Evolutionary conservation across 2,113 vertebrate genomes (phyloP).

Genomic region (Vulpes lagopus): DNA sequence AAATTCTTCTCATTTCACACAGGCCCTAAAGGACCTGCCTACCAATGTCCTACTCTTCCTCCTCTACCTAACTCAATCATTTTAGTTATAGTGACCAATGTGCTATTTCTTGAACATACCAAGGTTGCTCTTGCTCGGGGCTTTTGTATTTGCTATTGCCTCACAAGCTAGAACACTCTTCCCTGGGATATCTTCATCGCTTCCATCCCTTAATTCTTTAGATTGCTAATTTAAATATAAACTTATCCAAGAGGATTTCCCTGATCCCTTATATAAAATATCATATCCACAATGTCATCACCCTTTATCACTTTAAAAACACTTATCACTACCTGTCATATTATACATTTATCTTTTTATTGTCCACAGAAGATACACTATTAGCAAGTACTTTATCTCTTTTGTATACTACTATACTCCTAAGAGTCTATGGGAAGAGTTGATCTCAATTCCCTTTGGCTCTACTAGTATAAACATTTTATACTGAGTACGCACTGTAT

Average conservation of each 20-base stretch:
- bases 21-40: neutral
- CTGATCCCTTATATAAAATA: neutral
- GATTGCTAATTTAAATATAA: neutral
- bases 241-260: neutral
- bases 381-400: neutral
- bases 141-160: neutral
- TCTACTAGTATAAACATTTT: neutral
- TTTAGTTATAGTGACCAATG: neutral
- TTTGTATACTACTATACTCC: neutral
- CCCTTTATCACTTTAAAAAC: neutral
- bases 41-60: neutral
- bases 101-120: neutral
- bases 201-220: neutral
- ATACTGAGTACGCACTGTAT: neutral
- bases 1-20: neutral
- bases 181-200: neutral
- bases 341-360: neutral
- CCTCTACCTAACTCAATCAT: neutral
- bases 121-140: neutral
- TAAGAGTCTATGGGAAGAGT: neutral
- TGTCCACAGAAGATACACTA: neutral
- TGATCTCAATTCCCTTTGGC: neutral
- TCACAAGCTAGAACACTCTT: neutral
- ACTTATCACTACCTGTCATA: neutral
- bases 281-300: neutral